Evolutionary conservation across 2,797 vertebrate genomes (phyloP), one percentile per base, ranked within the genome.

Genomic region (Enteromius trimaculatus): DNA sequence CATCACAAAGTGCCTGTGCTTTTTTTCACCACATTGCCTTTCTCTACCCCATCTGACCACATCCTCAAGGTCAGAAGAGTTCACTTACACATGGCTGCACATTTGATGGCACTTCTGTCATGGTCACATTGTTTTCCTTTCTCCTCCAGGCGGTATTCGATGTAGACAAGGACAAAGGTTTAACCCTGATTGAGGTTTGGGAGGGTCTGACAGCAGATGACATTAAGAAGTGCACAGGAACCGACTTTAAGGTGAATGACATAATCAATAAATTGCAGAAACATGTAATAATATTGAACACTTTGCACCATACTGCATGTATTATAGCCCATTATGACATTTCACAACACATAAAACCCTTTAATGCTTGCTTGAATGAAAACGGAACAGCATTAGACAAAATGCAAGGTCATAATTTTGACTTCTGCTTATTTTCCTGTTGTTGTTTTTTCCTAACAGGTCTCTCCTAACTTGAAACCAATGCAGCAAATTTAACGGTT

Each of bases 181-280:
- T 99, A 89, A 98, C 95, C 37, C 94, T 99, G 88, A 96, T 96
- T 69, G 98, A 99, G 92, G 91, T 99, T 83, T 98, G 94, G 95
- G 97, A 98, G 92, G 97, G 96, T 49, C 91, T 98, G 84, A 95
- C 96, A 8, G 93, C 97, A 49, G 97, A 97, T 21, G 97, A 99
- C 89, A 97, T 99, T 89, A 95, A 95, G 92, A 95, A 95, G 83
- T 96, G 95, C 91, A 99, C 97, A 0, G 97, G 97, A 82, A 92
- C 95, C 87, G 94, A 96, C 77, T 99, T 99, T 80, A 79, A 92
- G 78, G 98, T 98, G 92, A 96, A 96, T 94, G 49, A 49, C 26
- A 17, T 8, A 21, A 4, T 69, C n/a, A 3, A 42, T 47, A 26
- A 77, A 83, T 66, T 76, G 39, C 71, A 55, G 16, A 64, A 76